phyloP scores from a whole-genome alignment of 2,797 vertebrate species.

The Molossus molossus region DNA sequence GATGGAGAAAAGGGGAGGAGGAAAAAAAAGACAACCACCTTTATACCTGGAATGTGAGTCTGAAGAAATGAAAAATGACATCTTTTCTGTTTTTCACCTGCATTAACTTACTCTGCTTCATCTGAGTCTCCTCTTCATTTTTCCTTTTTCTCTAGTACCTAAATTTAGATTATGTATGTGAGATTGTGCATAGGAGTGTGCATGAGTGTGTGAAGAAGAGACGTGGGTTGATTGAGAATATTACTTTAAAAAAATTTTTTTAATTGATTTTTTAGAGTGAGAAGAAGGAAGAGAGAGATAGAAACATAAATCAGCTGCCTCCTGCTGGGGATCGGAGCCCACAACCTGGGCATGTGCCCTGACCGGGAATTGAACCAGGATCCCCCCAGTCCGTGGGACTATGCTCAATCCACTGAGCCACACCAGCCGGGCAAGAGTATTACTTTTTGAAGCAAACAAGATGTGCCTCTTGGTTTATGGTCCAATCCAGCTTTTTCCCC shows the following conservation, averaged over 20 bases:
- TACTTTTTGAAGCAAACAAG: background rate
- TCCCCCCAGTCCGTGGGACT: too few species aligned
- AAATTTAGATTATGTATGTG: background rate
- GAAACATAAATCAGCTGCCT: too few species aligned
- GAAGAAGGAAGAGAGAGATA: too few species aligned
- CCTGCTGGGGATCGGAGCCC: too few species aligned
- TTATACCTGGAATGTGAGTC: background rate
- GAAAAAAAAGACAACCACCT: background rate
- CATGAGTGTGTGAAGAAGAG: background rate
- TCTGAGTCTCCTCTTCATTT: background rate
- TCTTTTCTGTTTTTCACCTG: background rate
- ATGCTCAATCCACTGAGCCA: too few species aligned
- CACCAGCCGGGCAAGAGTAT: background rate
- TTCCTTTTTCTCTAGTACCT: background rate
- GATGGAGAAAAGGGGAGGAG: background rate
- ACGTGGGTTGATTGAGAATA: background rate
- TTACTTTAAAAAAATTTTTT: too few species aligned
- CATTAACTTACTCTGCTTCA: background rate
- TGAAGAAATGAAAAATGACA: background rate
- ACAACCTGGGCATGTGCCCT: too few species aligned
- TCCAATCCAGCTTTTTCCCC: background rate
- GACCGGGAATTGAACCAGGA: too few species aligned
- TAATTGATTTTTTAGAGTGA: too few species aligned
- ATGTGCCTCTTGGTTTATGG: background rate
- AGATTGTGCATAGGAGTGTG: background rate